Percentiles rank a stretch among this genome's conserved stretches.
These are phyloP conservation scores for Glareola pratincola DNA, from an alignment of 2,113 vertebrate genomes.

Conservation along the genomic window DNA sequence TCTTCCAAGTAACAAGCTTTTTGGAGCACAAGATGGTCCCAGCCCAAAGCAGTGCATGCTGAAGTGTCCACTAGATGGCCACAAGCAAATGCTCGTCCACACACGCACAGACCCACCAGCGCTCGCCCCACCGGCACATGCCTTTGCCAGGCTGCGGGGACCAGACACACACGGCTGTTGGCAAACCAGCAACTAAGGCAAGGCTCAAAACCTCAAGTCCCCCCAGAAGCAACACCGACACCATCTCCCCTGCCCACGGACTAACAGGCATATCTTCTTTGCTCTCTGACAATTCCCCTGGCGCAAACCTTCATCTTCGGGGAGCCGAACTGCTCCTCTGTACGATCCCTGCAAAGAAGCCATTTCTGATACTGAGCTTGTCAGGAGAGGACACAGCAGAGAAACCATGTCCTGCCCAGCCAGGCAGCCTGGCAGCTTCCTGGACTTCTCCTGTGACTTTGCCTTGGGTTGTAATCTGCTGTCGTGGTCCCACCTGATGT, in stretches of 20 bases:
- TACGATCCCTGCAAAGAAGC: neutral
- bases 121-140: neutral
- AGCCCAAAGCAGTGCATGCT: neutral
- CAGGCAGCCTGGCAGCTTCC: neutral
- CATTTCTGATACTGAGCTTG: neutral
- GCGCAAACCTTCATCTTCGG: neutral
- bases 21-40: neutral
- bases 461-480: neutral
- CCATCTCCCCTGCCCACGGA: rapidly evolving
- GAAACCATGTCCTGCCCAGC: neutral
- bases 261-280: rapidly evolving
- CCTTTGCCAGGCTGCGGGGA: neutral
- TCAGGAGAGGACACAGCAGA: neutral
- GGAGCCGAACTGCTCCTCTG: rapidly evolving
- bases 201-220: neutral
- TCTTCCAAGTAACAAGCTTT: neutral
- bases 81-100: neutral
- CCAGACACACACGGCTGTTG: neutral
- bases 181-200: neutral
- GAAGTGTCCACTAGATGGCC: constrained; percentile 54
- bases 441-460: neutral
- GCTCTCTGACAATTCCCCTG: neutral
- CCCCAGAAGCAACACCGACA: neutral
- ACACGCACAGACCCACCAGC: neutral
- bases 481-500: neutral